These are phyloP conservation scores for Standfussiana lucernea DNA, from an alignment of 2,888 invertebrate species.

Conservation along the genomic window DNA sequence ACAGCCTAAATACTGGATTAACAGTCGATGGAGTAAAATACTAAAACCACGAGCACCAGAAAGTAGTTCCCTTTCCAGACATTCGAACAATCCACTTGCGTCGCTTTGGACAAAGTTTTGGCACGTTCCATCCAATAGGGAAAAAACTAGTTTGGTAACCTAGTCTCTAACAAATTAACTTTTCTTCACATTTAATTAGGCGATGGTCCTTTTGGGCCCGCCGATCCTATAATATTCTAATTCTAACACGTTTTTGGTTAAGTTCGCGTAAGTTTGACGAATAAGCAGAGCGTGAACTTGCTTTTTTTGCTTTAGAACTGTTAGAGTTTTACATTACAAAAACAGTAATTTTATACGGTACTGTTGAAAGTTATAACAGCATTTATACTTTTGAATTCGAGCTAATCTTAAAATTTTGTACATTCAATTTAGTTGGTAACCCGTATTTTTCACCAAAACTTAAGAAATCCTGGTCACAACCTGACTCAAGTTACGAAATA, in stretches of 20 bases:
- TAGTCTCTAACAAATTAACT: slow-evolving; percentile 45
- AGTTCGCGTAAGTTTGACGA: slow-evolving; percentile 13
- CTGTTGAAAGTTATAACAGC: not conserved
- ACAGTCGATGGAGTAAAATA: not conserved
- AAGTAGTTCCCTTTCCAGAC: slow-evolving; percentile 7
- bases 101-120: slow-evolving; percentile 42
- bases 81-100: slow-evolving; percentile 26
- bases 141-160: slow-evolving; percentile 38
- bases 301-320: not conserved
- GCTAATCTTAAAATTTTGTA: not conserved
- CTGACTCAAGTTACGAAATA: not conserved
- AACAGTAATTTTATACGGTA: not conserved
- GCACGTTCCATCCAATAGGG: slow-evolving; percentile 47
- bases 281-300: not conserved
- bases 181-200: slow-evolving; percentile 50
- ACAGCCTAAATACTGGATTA: not conserved
- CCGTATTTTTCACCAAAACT: not conserved
- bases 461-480: not conserved
- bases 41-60: not conserved
- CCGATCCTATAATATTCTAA: slow-evolving; percentile 31
- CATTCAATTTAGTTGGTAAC: too few relatives aligned
- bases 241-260: slow-evolving; percentile 35
- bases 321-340: not conserved
- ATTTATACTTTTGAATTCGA: not conserved
- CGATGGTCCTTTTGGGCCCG: slow-evolving; percentile 38